Conservation (phyloP, 2,888 invertebrate species). For the Orthosia gracilis region DNA sequence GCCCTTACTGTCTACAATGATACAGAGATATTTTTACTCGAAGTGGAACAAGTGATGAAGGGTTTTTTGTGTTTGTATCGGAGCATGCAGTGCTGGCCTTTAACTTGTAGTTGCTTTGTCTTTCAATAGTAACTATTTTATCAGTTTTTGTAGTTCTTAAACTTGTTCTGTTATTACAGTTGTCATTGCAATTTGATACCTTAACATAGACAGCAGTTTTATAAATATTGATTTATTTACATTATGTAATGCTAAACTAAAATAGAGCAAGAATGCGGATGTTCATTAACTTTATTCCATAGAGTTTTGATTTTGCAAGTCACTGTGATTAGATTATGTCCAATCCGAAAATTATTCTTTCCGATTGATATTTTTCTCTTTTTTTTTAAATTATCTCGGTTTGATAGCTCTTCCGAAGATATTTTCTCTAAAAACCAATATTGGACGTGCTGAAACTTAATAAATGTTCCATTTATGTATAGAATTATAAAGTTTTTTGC, state of each 20-base stretch:
- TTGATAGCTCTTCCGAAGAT: neutral
- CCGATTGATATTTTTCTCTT: constrained; percentile 10
- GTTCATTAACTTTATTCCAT: constrained; percentile 14
- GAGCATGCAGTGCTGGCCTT: neutral
- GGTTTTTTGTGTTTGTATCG: constrained; percentile 20
- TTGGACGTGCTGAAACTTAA: constrained; percentile 28
- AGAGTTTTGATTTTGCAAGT: constrained; percentile 24
- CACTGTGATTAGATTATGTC: constrained; percentile 16
- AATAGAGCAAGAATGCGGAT: constrained; percentile 28
- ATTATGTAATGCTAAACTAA: neutral
- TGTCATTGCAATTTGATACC: neutral
- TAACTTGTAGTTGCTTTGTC: neutral
- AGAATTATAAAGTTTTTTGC: constrained; percentile 49
- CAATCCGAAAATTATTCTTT: neutral
- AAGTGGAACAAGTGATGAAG: constrained; percentile 15
- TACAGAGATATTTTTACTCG: constrained; percentile 52
- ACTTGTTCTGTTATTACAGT: neutral
- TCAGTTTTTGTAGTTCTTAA: too few species aligned
- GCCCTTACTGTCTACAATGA: constrained; percentile 60
- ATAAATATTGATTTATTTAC: neutral
- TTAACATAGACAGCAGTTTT: neutral
- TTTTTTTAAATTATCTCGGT: too few species aligned
- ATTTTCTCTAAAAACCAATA: constrained; percentile 20
- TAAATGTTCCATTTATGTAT: constrained; percentile 40
- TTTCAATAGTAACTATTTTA: neutral